Base-by-base conservation (phyloP, 2,888 invertebrate species). In the Axea sp. region DNA sequence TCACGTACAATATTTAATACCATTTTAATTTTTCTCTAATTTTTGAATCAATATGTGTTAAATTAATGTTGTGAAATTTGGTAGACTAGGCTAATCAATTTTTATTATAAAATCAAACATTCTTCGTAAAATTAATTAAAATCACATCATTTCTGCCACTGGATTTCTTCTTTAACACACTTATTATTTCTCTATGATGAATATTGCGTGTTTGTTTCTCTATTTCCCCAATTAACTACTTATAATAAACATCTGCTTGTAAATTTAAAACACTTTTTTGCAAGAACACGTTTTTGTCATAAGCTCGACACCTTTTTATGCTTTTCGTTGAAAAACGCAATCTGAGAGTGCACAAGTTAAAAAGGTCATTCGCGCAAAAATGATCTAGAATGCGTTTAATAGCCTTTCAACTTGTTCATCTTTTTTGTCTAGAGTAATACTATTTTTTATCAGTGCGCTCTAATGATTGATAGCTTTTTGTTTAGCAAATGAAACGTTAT, bases 351-450 rank as follows among this genome's bases (percentile, higher is more conserved):
- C 59, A 35, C 28, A 55, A 43, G 45, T 69, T 11, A 39, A 47
- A 55, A 45, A 45, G 60, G 53, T 69, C 45, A 17, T n/a, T 5
- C 7, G 45, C 17, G 41, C 49, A 47, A 49, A 49, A 68, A 59
- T 68, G 59, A 59, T 68, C 59, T 59, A 51, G 59, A 65, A 59
- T 68, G 49, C 59, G 33, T 69, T 62, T 69, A 47, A 62, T 55
- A 69, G 51, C 53, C 60, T 62, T 62, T 62, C 57, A 49, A 68
- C 51, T 43, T 51, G 41, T 53, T 39, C 6, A 7, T 7, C 33
- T n/a, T 59, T 37, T 67, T 47, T 39, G 8, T n/a, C n/a, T 6
- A 22, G 28, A 14, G 37, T 47, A 26, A 51, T 51, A 37, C 22
- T 12, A n/a, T n/a, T 67, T 65, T 67, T 67, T 47, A 39, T 43